Percentiles rank a stretch among this genome's conserved stretches.
These are phyloP conservation scores for Sterna hirundo DNA, from an alignment of 2,113 vertebrate genomes.

Conservation along the genomic window DNA sequence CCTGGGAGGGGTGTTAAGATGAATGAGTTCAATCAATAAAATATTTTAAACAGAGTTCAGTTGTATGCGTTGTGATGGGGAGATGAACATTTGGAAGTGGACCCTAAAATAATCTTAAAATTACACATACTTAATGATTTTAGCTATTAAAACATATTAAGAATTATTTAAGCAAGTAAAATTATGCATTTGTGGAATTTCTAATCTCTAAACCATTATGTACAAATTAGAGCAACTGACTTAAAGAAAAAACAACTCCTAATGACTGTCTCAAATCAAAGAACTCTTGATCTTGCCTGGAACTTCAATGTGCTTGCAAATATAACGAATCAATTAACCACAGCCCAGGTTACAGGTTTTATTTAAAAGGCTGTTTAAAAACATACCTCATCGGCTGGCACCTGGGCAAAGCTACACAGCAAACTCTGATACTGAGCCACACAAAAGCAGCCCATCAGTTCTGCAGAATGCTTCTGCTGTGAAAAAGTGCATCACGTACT, in stretches of 20 bases:
- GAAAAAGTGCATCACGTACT: neutral
- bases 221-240: constrained; percentile 27
- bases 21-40: constrained; percentile 32
- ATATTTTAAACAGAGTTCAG: constrained; percentile 51
- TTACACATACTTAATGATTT: constrained; percentile 60
- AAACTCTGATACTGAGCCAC: neutral
- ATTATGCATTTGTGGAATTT: constrained; percentile 51
- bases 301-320: neutral
- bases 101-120: constrained; percentile 59
- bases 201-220: constrained; percentile 52
- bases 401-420: neutral
- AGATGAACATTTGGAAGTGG: constrained; percentile 53
- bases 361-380: neutral
- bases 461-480: neutral
- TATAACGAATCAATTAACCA: neutral
- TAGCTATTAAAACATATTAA: constrained; percentile 56
- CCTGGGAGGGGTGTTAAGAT: constrained; percentile 28
- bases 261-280: neutral
- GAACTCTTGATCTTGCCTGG: neutral
- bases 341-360: neutral
- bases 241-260: neutral
- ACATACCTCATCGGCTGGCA: neutral
- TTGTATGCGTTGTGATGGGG: constrained; percentile 33
- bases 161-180: constrained; percentile 58
- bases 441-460: neutral